These are phyloP conservation scores for Actinostola sp. DNA, from an alignment of 92 coral and sea anemone species.

Conservation along the genomic window DNA sequence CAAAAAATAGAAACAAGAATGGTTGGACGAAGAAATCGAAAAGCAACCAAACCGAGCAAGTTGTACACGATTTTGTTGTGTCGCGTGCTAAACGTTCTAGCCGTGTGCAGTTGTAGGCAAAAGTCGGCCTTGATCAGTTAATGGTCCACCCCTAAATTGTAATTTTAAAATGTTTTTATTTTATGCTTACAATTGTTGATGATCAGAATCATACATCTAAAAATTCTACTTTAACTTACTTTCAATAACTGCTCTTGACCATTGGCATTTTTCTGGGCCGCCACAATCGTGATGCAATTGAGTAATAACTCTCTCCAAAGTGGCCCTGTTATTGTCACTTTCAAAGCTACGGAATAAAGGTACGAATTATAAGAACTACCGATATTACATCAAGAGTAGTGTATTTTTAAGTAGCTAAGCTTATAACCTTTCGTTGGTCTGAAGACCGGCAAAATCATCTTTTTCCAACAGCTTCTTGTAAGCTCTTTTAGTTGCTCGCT, in stretches of 20 bases:
- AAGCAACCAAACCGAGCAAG: too few species aligned
- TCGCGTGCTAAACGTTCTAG: too few species aligned
- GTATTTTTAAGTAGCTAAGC: not conserved
- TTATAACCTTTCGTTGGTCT: not conserved
- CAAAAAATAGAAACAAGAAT: too few species aligned
- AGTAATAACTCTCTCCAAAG: not conserved
- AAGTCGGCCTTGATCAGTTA: too few species aligned
- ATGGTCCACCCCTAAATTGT: too few species aligned
- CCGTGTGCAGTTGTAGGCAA: too few species aligned
- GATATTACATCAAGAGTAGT: not conserved
- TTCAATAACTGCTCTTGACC: not conserved
- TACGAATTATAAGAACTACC: not conserved
- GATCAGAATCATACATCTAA: too few species aligned
- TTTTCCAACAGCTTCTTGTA: slow-evolving; percentile 1
- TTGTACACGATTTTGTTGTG: too few species aligned
- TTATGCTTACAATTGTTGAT: too few species aligned
- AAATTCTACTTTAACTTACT: too few species aligned
- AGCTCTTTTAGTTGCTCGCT: not conserved
- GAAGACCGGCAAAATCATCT: slow-evolving; percentile 7
- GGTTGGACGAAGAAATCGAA: too few species aligned
- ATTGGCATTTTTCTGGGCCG: not conserved
- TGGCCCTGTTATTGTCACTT: not conserved
- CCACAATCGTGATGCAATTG: not conserved
- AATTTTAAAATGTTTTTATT: too few species aligned
- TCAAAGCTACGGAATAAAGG: slow-evolving; percentile 1